Evolutionary conservation across 2,888 invertebrate genomes (phyloP).

Genomic region (Lymantria monacha): DNA sequence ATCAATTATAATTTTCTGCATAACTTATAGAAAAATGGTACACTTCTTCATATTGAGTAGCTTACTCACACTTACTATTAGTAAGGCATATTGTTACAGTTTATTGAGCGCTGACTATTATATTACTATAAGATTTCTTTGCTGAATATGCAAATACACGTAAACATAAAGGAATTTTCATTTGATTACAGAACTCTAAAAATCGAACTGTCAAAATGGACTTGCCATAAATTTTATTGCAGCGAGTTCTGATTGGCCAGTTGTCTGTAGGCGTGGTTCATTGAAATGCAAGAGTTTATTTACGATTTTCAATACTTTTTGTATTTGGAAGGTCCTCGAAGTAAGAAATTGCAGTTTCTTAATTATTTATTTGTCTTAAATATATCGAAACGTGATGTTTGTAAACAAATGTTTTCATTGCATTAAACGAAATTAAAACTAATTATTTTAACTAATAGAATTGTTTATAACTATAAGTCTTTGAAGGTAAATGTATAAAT

Average conservation of each 20-base stretch:
- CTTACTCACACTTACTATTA: too few species aligned
- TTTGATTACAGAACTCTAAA: constrained; percentile 47
- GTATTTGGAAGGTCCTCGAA: constrained; percentile 24
- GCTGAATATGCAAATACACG: too few species aligned
- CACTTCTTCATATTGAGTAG: too few species aligned
- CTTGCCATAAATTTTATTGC: constrained; percentile 71
- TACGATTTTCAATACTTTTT: constrained; percentile 69
- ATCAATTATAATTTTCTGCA: too few species aligned
- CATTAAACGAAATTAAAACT: too few species aligned
- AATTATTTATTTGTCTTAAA: constrained; percentile 20
- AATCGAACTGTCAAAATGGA: constrained; percentile 79
- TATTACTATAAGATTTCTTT: too few species aligned
- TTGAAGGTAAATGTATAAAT: too few species aligned
- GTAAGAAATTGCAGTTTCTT: constrained; percentile 20
- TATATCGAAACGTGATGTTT: not conserved
- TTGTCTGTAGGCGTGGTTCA: constrained; percentile 62
- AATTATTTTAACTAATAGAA: too few species aligned
- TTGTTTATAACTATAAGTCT: too few species aligned
- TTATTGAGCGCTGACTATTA: too few species aligned
- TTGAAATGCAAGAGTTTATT: constrained; percentile 69
- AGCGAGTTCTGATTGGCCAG: constrained; percentile 58
- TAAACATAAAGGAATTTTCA: constrained; percentile 8
- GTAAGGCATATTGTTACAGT: too few species aligned
- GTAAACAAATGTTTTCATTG: not conserved
- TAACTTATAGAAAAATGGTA: too few species aligned